Evolutionary conservation across 1,140 invertebrate species (phyloP), one percentile per base, ranked within the genome.

Genomic region (Dendrolimus punctatus): DNA sequence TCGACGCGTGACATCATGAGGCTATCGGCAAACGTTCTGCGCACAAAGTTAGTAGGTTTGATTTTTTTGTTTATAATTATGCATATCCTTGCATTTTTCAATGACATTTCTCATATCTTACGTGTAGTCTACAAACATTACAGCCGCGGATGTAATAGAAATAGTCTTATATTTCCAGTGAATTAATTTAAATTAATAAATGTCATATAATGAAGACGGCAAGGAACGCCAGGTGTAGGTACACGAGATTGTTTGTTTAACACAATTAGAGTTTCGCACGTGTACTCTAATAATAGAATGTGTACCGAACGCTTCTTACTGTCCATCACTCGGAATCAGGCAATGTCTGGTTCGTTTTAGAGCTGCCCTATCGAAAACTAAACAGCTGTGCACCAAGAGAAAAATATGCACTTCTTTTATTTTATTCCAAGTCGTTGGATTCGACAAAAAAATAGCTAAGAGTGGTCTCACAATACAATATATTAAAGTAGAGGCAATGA

Each of bases 261-360:
- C 76, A 82, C 73, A 82, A 80, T 79, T 81, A 81, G 68, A 68
- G 66, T 79, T 77, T 73, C 64, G 72, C 76, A 78, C 77, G 74
- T 73, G 71, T 73, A 47, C 42, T 59, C 79, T 80, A 82, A 66
- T 73, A 72, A 70, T 82, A 82, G 72, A 64, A 50, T 56, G 52
- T 66, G 55, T 62, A 55, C 60, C 61, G 58, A 58, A 62, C 66
- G 68, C 64, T 62, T 52, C 64, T 71, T 73, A 65, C 75, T 82
- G 79, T 82, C 79, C 72, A 80, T 82, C 76, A 82, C 68, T 66
- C 65, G 69, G 57, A 73, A 73, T 74, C 68, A 67, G 46, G 58
- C 55, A 68, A 69, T 68, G 72, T 78, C 73, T 74, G 76, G 51
- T 76, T 73, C 67, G 58, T 71, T 61, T 80, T 68, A 68, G 49